Percentiles rank a stretch among this genome's conserved stretches.
Evolutionary conservation across 2,888 invertebrate species (phyloP).

Genomic region (Drosophila flavopinicola): DNA sequence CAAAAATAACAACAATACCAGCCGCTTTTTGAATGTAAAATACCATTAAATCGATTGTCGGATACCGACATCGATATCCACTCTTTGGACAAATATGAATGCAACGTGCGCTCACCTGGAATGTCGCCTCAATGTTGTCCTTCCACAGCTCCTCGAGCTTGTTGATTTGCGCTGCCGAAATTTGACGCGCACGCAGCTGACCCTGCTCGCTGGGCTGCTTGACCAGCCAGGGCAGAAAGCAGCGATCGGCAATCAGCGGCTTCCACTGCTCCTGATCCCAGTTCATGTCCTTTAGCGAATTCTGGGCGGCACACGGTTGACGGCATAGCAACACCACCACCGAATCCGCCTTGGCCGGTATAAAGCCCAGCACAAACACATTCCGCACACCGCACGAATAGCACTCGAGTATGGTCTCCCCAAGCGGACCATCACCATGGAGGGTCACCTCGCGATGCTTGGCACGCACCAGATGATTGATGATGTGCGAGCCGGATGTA

Average conservation of each 20-base stretch:
- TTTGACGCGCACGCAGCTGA: conserved; percentile 97
- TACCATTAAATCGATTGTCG: not conserved
- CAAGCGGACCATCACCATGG: conserved; percentile 98
- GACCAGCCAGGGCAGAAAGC: conserved; percentile 98
- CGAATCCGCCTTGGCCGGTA: conserved; percentile 99
- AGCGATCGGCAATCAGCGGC: conserved; percentile 97
- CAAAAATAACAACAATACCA: not conserved
- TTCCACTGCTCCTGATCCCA: conserved; percentile 99
- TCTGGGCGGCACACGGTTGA: conserved; percentile 99
- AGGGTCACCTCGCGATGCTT: conserved; percentile 99
- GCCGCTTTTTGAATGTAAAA: too few relatives aligned
- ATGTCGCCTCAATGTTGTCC: conserved; percentile 98
- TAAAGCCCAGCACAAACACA: conserved; percentile 99
- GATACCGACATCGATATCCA: not conserved
- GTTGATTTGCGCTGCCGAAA: conserved; percentile 98
- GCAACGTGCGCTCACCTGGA: conserved; percentile 86
- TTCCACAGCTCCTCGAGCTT: conserved; percentile 99
- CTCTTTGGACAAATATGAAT: not conserved
- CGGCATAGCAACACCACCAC: conserved; percentile 98
- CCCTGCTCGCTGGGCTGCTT: conserved; percentile 99
- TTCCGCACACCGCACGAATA: conserved; percentile 99
- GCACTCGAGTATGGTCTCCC: conserved; percentile 98
- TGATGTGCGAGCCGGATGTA: conserved; percentile 98
- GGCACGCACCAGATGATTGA: conserved; percentile 99
- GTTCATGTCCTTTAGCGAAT: conserved; percentile 98